Conservation (phyloP, 1,140 invertebrate species). For the Penaeus indicus region DNA sequence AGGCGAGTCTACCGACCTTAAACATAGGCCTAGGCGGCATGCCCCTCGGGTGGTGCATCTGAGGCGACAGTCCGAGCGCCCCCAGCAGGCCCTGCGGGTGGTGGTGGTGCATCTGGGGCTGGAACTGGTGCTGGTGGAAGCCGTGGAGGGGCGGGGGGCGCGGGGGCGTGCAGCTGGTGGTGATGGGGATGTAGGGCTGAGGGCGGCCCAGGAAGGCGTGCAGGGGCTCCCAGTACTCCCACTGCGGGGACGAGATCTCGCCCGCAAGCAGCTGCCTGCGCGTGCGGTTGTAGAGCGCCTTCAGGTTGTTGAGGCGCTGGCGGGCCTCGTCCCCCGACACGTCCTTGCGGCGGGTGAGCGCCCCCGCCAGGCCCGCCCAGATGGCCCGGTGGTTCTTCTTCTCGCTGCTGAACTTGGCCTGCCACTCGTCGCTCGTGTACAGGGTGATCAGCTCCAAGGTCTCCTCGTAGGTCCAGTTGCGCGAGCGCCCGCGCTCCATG, state of each 20-base stretch:
- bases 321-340: constrained; percentile 66
- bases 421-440: constrained; percentile 66
- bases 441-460: constrained; percentile 63
- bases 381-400: constrained; percentile 67
- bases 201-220: constrained; percentile 63
- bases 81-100: constrained; percentile 52
- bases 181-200: constrained; percentile 62
- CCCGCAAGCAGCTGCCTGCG: constrained; percentile 65
- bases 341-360: constrained; percentile 62
- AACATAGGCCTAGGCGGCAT: constrained; percentile 23
- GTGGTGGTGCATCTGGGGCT: constrained; percentile 34
- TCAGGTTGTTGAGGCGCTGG: constrained; percentile 65
- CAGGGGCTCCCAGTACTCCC: constrained; percentile 66
- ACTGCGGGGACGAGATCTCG: constrained; percentile 64
- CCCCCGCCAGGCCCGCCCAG: constrained; percentile 62
- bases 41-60: constrained; percentile 21
- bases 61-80: constrained; percentile 38
- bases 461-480: constrained; percentile 66
- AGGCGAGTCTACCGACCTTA: constrained; percentile 26
- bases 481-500: constrained; percentile 64
- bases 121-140: constrained; percentile 40
- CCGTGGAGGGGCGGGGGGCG: constrained; percentile 29
- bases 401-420: constrained; percentile 65
- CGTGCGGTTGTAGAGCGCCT: constrained; percentile 66
- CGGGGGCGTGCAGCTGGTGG: constrained; percentile 31